Evolutionary conservation across 2,888 invertebrate genomes (phyloP), one percentile per base, ranked within the genome.

Genomic region (Amphipoea oculea): DNA sequence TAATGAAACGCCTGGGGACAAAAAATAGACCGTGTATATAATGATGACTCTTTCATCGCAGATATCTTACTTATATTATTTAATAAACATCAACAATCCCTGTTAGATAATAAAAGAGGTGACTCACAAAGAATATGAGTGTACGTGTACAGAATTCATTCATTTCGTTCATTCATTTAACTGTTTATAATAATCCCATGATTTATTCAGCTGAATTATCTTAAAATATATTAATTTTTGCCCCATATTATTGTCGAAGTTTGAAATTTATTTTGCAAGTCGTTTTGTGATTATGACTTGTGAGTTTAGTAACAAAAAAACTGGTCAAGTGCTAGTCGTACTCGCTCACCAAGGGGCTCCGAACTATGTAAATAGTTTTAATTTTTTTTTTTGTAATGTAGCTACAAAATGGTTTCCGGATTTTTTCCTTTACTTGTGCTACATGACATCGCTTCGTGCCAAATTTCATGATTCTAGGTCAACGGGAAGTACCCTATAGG

Each of bases 171-270:
- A 73, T 83, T 80, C 40, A 48, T 83, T 83, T 73, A 42, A 54
- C 14, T 84, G 84, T 72, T 36, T 84, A 67, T 74, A 84, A 84
- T 74, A 83, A 83, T 76, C 2, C 2, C 17, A 76, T 81, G 84
- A 84, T 84, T 76, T 84, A 84, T 77, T 73, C 73, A 76, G 23
- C 11, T 42, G 23, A 23, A 80, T 73, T 23, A 57, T 72, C 67
- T 40, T 29, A 77, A 83, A 74, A 77, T 72, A 81, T 29, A 71
- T 23, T 23, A 74, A 48, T 80, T 63, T 65, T n/a, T 51, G 60
- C 12, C 4, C 14, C 76, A 48, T 83, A 40, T 63, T 68, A 5
- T 75, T 5, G n/a, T n/a, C n/a, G 6, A 45, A 83, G 45, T 69
- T 83, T 83, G 29, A 29, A 29, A 68, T 81, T 76, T 83, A 14